Base-by-base conservation (phyloP, 2,113 vertebrate species). In the Dendropsophus ebraccatus region DNA sequence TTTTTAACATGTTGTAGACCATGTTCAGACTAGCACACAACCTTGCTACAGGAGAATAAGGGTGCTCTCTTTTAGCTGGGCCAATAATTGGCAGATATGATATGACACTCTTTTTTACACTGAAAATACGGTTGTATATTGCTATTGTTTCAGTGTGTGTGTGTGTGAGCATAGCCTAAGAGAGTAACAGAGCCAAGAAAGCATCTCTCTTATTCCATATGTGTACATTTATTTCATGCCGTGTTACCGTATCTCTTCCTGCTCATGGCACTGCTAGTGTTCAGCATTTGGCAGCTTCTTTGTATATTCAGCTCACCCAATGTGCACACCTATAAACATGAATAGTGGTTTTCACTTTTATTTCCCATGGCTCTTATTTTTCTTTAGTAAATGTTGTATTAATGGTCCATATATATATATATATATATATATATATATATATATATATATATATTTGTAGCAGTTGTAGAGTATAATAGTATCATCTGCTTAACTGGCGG, bases 271-370 rank as follows among this genome's bases (percentile, higher is more conserved):
- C 8, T 32, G 32, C 32, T 37, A 7, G 0, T 35, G 65, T 69
- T 69, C 17, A 19, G 30, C 7, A 21, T 35, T 35, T 19, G 30
- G 30, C 19, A 35, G 19, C 67, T 70, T 70, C 67, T 41, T 21
- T 41, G 67, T 11, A 23, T 23, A 21, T 70, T 35, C 67, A 23
- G 67, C 67, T 41, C 32, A 70, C 32, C 17, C 67, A 69, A 23
- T 11, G 67, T 37, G 67, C 16, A 19, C 65, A 69, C 65, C 9
- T 19, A 69, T 32, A 35, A 69, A 19, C 30, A 35, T 69, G 65
- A 69, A 69, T 41, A 41, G 67, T 70, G 67, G 67, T 37, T 70
- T 70, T 37, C 8, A 70, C 19, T 70, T 70, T 70, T 70, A 70
- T 70, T 70, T 70, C 67, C 67, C 35, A 23, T 21, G 19, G 35